Evolutionary conservation across 2,797 vertebrate genomes (phyloP), one percentile per base, ranked within the genome.

Genomic region (Paramormyrops hopkinsi): DNA sequence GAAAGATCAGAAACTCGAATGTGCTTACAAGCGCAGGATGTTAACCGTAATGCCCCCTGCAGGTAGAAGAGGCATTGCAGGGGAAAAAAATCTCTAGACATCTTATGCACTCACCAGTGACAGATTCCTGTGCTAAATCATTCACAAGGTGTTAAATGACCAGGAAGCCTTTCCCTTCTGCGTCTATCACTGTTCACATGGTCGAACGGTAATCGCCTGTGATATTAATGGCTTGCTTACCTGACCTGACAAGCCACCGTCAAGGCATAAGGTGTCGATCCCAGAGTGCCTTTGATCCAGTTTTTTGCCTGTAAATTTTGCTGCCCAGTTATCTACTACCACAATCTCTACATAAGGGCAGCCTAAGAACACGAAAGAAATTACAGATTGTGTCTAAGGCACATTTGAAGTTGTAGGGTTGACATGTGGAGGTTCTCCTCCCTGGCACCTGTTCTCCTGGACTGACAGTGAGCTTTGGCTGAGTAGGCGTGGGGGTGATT

Each of bases 131-230:
- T n/a, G 37, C 19, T 79, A 79, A 79, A 79, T 79, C 73, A 79
- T 79, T 79, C 73, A 79, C 73, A 79, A 4, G 73, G 73, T 79
- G 73, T 79, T 79, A 79, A 79, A 79, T 44, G 73, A 79, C 73
- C 73, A 79, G 73, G 17, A 79, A 79, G 73, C 7, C 73, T 79
- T 79, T 79, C 73, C 73, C 37, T n/a, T 79, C 41, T 79, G 17
- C 37, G 19, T 79, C 73, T 79, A 44, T 79, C 37, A 79, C 37
- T 41, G 37, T 79, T 79, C 14, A 44, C 73, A 79, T 41, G 33
- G 37, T n/a, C 6, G 0, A 44, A 44, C 41, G 37, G 19, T 79
- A 79, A 79, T 79, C 12, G 73, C 41, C 33, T 44, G 37, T 44
- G 73, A 79, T 79, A 44, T 79, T 44, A 79, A 79, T 79, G 73